phyloP scores from a whole-genome alignment of 2,888 invertebrate genomes.

The Nudaria mundana region DNA sequence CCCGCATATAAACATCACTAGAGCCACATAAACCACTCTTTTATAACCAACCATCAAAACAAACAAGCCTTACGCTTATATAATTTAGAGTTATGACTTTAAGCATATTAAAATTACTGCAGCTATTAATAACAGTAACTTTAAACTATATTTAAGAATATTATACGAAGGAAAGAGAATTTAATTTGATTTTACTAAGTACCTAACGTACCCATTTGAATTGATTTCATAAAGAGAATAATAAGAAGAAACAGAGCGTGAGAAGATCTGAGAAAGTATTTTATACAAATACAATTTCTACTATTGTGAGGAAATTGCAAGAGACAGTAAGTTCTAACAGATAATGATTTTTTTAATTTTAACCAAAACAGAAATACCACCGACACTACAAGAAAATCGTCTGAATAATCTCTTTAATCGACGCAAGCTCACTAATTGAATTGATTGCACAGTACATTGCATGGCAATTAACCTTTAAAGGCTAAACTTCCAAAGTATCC shows the following conservation, averaged over 20 bases:
- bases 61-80: slow-evolving; percentile 55
- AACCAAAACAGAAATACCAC: no score
- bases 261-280: slow-evolving; percentile 9
- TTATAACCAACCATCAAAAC: slow-evolving; percentile 58
- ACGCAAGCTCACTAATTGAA: slow-evolving; percentile 1
- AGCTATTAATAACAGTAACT: slow-evolving; percentile 10
- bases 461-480: slow-evolving; percentile 51
- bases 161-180: slow-evolving; percentile 19
- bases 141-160: slow-evolving; percentile 22
- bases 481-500: slow-evolving; percentile 27
- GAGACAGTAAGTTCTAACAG: not conserved
- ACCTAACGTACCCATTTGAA: no score
- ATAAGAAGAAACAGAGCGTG: slow-evolving; percentile 19
- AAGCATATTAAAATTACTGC: slow-evolving; percentile 23
- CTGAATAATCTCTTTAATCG: not conserved
- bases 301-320: no score
- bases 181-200: slow-evolving; percentile 15
- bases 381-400: no score
- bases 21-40: slow-evolving; percentile 48
- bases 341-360: no score
- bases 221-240: slow-evolving; percentile 17
- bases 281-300: not conserved
- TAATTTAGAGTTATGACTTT: slow-evolving; percentile 36
- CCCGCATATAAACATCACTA: slow-evolving; percentile 49
- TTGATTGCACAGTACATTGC: slow-evolving; percentile 3